Base-by-base conservation (phyloP, 2,797 vertebrate genomes). In the Ataeniobius toweri region DNA sequence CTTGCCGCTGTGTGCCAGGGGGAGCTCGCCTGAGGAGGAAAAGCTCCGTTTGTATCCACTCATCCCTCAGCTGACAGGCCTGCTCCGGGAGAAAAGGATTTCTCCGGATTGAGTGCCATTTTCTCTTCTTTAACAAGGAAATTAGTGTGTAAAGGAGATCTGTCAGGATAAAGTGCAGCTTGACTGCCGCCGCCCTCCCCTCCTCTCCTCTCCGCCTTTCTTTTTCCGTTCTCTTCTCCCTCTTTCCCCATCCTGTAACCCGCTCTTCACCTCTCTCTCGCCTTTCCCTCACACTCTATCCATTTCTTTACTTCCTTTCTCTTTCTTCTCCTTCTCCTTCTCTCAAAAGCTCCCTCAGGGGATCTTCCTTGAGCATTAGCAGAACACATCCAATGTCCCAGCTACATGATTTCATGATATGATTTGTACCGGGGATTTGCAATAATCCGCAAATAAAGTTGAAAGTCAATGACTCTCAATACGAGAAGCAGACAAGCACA, bases 391-490 rank as follows among this genome's bases (percentile, higher is more conserved):
- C 85, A 63, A 68, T 88, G 92, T 92, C 94, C 92, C 92, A 92
- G 89, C 91, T 94, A 89, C 92, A 86, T 93, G 88, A 89, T 94
- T 94, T 92, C 90, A 84, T 92, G 91, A 95, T 95, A 94, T 95
- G 94, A 95, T 95, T 95, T 95, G 94, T 95, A 93, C 93, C 87
- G 92, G 92, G 94, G 94, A 95, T 95, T 95, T 94, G 92, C 94
- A 94, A 94, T 95, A 80, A 67, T 84, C 93, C 93, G 89, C 92
- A 93, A 94, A 92, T 83, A 89, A 94, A 93, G 67, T 83, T 88
- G 86, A 94, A 94, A 93, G 91, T 93, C 91, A 94, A 87, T 83
- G 85, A 93, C 94, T 94, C 93, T 94, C 95, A 91, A 94, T 94
- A 94, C 93, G 86, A 89, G 86, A 90, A 77, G 84, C 92, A 93